Base-by-base conservation (phyloP, 2,888 invertebrate genomes). In the Xestia c-nigrum region DNA sequence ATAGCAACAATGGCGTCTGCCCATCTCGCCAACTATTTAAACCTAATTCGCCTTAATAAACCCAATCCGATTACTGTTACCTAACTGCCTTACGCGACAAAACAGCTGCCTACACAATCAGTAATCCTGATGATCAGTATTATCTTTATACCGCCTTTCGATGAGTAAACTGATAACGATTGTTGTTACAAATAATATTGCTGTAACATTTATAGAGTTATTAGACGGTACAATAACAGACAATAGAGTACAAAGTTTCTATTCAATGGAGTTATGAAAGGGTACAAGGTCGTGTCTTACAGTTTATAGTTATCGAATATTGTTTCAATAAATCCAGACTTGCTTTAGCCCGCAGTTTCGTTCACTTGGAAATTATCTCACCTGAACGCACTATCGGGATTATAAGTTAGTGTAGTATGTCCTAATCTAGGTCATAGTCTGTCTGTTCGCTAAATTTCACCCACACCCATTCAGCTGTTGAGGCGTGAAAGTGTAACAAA, bases 221-320 rank as follows among this genome's bases (percentile, higher is more conserved):
- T 24, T 68, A 46, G 19, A 65, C 38, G 16, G 40, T 9, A 71
- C 12, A 68, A 40, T 68, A 59, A 38, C 38, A 63, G 66, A 81
- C 72, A 81, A 72, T 76, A 16, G 50, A 66, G 6, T 50, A 24
- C 21, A 77, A 77, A 81, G 66, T 72, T 70, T 57, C 0, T 73
- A 57, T 70, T 31, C 61, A 72, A 66, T 61, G 24, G n/a, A 69
- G 38, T 46, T 61, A 38, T 70, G 59, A 72, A 68, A 81, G 43
- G 21, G 38, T 55, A 76, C 67, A 76, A 81, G 67, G 83, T 50
- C 61, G 24, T 55, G 46, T 14, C 43, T 70, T 24, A 31, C 66
- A 66, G n/a, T 50, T 64, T 14, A 24, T 57, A 40, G 57, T 52
- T 21, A 43, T 75, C 24, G 38, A 64, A 55, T 80, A 79, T 50